These are phyloP conservation scores for Venustoraphidia nigricollis DNA, from an alignment of 2,888 invertebrate species.

Conservation along the genomic window DNA sequence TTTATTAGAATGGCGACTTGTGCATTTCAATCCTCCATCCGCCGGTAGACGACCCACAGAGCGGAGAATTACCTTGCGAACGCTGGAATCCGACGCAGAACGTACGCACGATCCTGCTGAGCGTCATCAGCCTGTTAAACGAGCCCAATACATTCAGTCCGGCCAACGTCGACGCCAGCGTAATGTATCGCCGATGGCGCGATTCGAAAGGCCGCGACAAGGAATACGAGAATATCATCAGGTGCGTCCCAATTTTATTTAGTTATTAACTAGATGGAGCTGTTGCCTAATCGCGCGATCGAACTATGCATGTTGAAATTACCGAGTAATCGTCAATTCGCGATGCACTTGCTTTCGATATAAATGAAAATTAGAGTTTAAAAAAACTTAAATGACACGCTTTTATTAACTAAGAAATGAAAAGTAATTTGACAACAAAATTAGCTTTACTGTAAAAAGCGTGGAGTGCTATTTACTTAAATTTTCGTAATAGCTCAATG, in stretches of 20 bases:
- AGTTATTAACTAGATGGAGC: too few relatives aligned
- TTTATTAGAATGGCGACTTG: slow-evolving; percentile 85
- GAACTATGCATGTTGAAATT: too few relatives aligned
- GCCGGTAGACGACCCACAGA: slow-evolving; percentile 97
- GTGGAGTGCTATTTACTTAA: too few relatives aligned
- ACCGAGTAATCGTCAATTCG: too few relatives aligned
- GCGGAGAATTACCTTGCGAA: slow-evolving; percentile 96
- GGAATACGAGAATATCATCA: slow-evolving; percentile 98
- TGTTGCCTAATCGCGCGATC: too few relatives aligned
- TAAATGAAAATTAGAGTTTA: too few relatives aligned
- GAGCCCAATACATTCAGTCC: slow-evolving; percentile 99
- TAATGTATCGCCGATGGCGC: slow-evolving; percentile 98
- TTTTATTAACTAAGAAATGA: too few relatives aligned
- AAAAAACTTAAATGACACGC: too few relatives aligned
- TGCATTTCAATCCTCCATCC: slow-evolving; percentile 99
- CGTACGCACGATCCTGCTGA: slow-evolving; percentile 93
- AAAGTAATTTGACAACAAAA: too few relatives aligned
- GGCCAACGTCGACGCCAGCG: slow-evolving; percentile 98
- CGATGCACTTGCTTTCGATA: too few relatives aligned
- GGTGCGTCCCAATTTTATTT: slow-evolving; percentile 34
- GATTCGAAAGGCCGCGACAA: slow-evolving; percentile 96
- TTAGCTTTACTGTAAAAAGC: too few relatives aligned
- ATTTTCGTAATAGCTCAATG: too few relatives aligned
- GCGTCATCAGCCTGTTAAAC: slow-evolving; percentile 95
- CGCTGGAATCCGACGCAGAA: slow-evolving; percentile 99